Conservation (phyloP, 2,888 invertebrate genomes). For the Dicycla oo region DNA sequence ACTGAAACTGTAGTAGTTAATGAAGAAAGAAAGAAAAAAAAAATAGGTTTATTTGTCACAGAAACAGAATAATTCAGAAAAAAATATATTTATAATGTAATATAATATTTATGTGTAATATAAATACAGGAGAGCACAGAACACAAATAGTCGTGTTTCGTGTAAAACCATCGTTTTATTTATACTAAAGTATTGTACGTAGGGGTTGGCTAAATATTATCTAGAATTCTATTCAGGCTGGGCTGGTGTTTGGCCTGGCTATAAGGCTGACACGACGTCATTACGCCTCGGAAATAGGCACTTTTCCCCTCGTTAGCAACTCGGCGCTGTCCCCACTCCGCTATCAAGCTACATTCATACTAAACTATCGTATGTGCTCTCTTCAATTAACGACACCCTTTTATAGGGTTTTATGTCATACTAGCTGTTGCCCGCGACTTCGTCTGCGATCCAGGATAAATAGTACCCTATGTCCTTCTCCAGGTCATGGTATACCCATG, state of each 20-base stretch:
- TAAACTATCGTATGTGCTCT: slow-evolving; percentile 67
- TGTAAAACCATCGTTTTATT: slow-evolving; percentile 23
- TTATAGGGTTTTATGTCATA: slow-evolving; percentile 29
- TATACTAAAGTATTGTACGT: slow-evolving; percentile 46
- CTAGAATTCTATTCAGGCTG: slow-evolving; percentile 69
- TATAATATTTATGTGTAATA: no score
- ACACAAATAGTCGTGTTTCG: slow-evolving; percentile 14
- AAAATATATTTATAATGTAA: no score
- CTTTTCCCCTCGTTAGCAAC: slow-evolving; percentile 89
- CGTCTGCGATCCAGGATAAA: no score
- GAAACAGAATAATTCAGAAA: no score
- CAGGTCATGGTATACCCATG: no score
- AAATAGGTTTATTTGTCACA: no score
- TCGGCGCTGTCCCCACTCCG: slow-evolving; percentile 79
- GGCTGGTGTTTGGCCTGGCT: slow-evolving; percentile 68
- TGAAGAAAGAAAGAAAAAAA: no score
- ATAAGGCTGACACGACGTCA: slow-evolving; percentile 85
- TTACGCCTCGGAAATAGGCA: slow-evolving; percentile 90
- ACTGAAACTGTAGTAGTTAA: slow-evolving; percentile 8
- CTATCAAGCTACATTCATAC: slow-evolving; percentile 71
- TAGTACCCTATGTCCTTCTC: no score
- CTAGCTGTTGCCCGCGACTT: no score
- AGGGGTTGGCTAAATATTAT: slow-evolving; percentile 69
- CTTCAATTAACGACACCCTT: slow-evolving; percentile 70
- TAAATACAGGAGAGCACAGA: background rate